Evolutionary conservation across 2,888 invertebrate genomes (phyloP).

Genomic region (Apotomis capreana): DNA sequence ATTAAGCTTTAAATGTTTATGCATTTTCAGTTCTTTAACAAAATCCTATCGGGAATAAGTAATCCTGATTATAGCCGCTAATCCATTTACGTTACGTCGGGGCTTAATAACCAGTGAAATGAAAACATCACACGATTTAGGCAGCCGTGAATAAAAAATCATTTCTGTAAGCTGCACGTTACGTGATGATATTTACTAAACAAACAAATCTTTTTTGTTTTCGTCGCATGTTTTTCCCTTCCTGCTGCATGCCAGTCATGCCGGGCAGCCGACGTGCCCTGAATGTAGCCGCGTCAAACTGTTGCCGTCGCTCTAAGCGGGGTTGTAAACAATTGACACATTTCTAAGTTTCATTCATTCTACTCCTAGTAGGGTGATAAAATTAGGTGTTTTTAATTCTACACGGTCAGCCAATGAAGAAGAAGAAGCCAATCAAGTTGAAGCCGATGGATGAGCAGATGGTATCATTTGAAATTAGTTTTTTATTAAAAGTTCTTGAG

Average conservation of each 20-base stretch:
- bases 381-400: background rate
- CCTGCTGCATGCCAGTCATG: background rate
- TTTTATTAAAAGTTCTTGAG: too few species aligned
- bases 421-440: too few species aligned
- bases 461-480: too few species aligned
- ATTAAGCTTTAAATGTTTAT: too few species aligned
- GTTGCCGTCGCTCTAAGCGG: background rate
- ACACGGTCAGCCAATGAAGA: too few species aligned
- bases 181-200: slow-evolving; percentile 21
- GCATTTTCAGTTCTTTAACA: too few species aligned
- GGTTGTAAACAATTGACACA: slow-evolving; percentile 1
- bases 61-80: too few species aligned
- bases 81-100: too few species aligned
- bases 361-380: background rate
- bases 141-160: background rate
- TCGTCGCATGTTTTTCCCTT: background rate
- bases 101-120: too few species aligned
- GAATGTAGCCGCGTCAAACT: background rate
- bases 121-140: background rate
- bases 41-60: too few species aligned
- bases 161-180: slow-evolving; percentile 1
- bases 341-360: background rate
- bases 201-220: slow-evolving; percentile 22
- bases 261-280: background rate
- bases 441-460: too few species aligned